phyloP scores from a whole-genome alignment of 2,113 vertebrate genomes.

The Mohoua ochrocephala region DNA sequence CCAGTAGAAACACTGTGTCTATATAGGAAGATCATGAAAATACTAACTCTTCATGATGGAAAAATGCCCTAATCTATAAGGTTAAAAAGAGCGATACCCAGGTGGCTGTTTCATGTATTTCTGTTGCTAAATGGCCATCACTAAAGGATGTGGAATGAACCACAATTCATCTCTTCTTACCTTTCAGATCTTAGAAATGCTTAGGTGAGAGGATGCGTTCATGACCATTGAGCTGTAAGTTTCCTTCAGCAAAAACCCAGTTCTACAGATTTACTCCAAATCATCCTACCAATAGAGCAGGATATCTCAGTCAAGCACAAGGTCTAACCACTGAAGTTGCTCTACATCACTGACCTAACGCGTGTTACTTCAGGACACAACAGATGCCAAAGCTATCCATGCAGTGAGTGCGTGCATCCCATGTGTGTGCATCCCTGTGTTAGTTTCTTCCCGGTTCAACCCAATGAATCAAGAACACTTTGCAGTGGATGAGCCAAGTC shows the following conservation, averaged over 20 bases:
- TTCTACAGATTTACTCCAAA: background rate
- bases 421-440: fast-evolving
- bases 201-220: background rate
- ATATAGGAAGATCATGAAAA: background rate
- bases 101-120: background rate
- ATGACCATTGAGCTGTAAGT: background rate
- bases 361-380: background rate
- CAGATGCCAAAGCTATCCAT: background rate
- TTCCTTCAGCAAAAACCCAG: background rate
- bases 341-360: background rate
- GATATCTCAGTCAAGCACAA: background rate
- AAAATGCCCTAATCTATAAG: background rate
- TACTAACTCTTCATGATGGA: background rate
- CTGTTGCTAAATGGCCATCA: background rate
- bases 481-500: background rate
- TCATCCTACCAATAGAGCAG: fast-evolving
- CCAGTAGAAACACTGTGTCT: background rate
- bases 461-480: background rate
- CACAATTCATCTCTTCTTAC: background rate
- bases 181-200: background rate
- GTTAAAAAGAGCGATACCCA: background rate
- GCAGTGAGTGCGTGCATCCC: background rate
- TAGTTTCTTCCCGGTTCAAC: background rate
- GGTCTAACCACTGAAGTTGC: background rate
- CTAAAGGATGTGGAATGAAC: background rate